Evolutionary conservation across 37 sponge, comb jelly and placozoan genomes (phyloP), one percentile per base, ranked within the genome.

Genomic region (Cladorhizidae sp.): DNA sequence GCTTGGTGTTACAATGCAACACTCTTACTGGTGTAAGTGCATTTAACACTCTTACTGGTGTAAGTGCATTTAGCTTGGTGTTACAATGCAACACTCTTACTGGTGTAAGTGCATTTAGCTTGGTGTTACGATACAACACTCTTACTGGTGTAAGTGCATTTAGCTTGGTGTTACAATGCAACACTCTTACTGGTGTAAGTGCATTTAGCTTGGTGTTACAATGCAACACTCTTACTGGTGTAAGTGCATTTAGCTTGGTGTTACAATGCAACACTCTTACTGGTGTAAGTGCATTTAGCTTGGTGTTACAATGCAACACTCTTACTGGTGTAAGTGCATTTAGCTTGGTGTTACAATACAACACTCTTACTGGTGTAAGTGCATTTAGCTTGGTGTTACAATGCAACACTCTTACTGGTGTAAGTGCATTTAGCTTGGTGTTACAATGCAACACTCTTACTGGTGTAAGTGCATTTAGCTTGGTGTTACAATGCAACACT

Each of bases 171-270:
- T 33, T 14, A 29, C 70, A 70, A 26, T 75, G 57, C 61, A 55
- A 43, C 77, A 35, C 69, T 3, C 54, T 79, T 21, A 54, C 52
- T 36, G 69, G 80, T 26, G 80, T 79, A 52, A 79, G 69, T 55
- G 39, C 39, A 67, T 26, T 21, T 5, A 31, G 35, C 3, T 65
- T 33, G 12, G n/a, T 2, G 5, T 33, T 14, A 29, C 70, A 70
- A 26, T 75, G 57, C 61, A 55, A 43, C 77, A 35, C 69, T 3
- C 54, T 79, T 21, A 54, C 52, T 36, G 69, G 80, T 26, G 80
- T 79, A 52, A 79, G 69, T 55, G 39, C 39, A 67, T 26, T 21
- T 5, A 31, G 35, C 3, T 65, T 33, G 12, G n/a, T 2, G 5
- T 33, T 14, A 29, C 70, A 70, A 26, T 75, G 57, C 61, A 55